These are phyloP conservation scores for Spermophilus dauricus DNA, from an alignment of 2,113 vertebrate genomes.

Conservation along the genomic window DNA sequence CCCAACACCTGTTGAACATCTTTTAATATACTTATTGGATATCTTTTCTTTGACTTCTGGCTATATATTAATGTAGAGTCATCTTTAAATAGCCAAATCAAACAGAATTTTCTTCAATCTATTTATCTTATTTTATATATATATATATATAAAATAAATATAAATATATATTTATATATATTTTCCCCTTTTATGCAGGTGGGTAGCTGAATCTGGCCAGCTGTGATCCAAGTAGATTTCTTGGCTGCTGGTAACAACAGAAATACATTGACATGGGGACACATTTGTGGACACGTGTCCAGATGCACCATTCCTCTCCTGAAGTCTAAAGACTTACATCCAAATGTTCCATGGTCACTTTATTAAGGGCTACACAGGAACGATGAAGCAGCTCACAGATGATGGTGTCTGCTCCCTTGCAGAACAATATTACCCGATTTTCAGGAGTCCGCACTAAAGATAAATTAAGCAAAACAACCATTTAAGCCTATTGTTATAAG, in stretches of 20 bases:
- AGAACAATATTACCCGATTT: conserved; percentile 92
- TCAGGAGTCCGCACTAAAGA: conserved; percentile 92
- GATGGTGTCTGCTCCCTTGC: conserved; percentile 98
- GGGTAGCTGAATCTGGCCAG: no score
- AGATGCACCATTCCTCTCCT: background rate
- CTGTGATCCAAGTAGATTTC: no score
- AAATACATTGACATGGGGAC: background rate
- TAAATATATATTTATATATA: no score
- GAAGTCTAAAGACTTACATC: conserved; percentile 90
- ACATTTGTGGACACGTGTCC: background rate
- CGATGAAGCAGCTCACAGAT: conserved; percentile 93
- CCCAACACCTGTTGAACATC: no score
- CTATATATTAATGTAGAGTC: background rate
- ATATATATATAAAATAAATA: no score
- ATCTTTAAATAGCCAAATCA: conserved; percentile 47
- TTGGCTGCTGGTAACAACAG: background rate
- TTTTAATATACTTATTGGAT: background rate
- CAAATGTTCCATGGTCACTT: conserved; percentile 92
- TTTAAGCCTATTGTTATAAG: background rate
- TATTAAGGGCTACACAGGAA: conserved; percentile 89
- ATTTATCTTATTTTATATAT: background rate
- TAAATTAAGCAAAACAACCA: conserved; percentile 59
- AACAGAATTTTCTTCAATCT: background rate
- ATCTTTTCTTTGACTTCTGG: conserved; percentile 22
- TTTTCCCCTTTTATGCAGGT: no score